Evolutionary conservation across 2,888 invertebrate species (phyloP), one percentile per base, ranked within the genome.

Genomic region (Alloscopus bannaensis): DNA sequence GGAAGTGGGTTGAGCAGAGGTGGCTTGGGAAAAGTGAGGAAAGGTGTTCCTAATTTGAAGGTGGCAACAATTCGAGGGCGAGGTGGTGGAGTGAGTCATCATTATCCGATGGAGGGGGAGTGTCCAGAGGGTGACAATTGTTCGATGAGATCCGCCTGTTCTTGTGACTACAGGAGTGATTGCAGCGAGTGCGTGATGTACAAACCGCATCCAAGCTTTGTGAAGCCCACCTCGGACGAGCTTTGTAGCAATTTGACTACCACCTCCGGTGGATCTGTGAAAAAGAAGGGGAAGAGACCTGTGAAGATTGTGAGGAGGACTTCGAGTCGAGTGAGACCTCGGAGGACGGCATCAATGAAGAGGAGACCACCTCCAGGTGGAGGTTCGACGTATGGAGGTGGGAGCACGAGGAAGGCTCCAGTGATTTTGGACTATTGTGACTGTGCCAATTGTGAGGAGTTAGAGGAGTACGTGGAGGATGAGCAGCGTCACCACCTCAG

Each of bases 401-500:
- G 60, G 6, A 3, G 62, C 28, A 59, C 31, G 13, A 55, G 59
- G n/a, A 70, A 75, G 31, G 81, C 81, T 60, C 79, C 80, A 13
- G 62, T 83, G 2, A 79, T 84, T 11, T 60, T 84, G 18, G 84
- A 84, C 24, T 84, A 82, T 47, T 84, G 84, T 62, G 84, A 84
- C 59, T 84, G 84, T 59, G 75, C 71, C 40, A 69, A 76, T 28
- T 84, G 84, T 65, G 79, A 81, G 50, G 42, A 66, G 36, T 68
- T 45, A 18, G 62, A 60, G 42, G 52, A 59, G 0, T 52, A 70
- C 18, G 47, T n/a, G 11, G 45, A 71, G 36, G 29, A 55, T 0
- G 24, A 28, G 0, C 65, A 60, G 6, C 45, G 36, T 6, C 8
- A 40, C 1, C 52, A 73, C 11, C 20, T 3, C 4, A 18, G 55